Evolutionary conservation across 2,888 invertebrate genomes (phyloP), one percentile per base, ranked within the genome.

Genomic region (Poecilus cupreus): DNA sequence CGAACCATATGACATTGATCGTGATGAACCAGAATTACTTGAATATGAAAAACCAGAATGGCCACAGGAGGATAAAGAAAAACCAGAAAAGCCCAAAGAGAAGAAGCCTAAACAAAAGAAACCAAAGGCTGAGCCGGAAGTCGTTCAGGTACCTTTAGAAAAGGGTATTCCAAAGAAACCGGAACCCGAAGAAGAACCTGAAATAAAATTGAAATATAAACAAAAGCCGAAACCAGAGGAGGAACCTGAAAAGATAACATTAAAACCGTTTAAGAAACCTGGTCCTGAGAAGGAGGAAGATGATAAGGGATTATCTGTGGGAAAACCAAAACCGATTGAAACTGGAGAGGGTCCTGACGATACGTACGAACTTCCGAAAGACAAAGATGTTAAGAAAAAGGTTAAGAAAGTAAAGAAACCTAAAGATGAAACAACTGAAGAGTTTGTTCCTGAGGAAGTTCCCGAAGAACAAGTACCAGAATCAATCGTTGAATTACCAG

Each of bases 41-140:
- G 85, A 86, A 81, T 85, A 86, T 70, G 88, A 88, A 83, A 84
- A 83, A 86, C 89, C 89, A 72, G 90, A 89, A 80, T 87, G 88
- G 32, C 87, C 87, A 78, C 85, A 87, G 83, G 86, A 86, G 22
- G 89, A 90, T 76, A 88, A 88, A 82, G 87, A 88, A 70, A 86
- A 87, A 83, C 85, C 87, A n/a, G 85, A 88, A 78, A 87, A 88
- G 83, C 49, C 54, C 57, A 18, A 24, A 85, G 86, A 89, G 86
- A 84, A 86, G 85, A 85, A 86, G 81, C 86, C 87, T 1, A 86
- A 88, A 24, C 49, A 85, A 80, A 86, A 88, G 82, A 86, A 84
- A 72, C 79, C 84, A 39, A 74, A 80, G 80, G 88, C 88, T 1
- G 88, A 89, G 84, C 90, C 89, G 72, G 90, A 92, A 85, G 88